These are phyloP conservation scores for Xylota sylvarum DNA, from an alignment of 2,888 invertebrate species.

Conservation along the genomic window DNA sequence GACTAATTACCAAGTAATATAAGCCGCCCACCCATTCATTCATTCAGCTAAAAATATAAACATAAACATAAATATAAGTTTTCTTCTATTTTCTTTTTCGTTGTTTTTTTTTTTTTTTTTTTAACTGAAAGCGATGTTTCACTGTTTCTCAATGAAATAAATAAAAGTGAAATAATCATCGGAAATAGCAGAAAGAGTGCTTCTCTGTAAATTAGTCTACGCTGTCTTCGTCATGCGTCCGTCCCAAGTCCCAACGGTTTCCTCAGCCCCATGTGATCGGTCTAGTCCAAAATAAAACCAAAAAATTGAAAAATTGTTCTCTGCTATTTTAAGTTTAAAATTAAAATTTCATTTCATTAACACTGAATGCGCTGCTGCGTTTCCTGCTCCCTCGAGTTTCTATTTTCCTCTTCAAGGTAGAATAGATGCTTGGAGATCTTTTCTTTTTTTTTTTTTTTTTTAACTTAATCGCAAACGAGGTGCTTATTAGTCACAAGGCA, in stretches of 20 bases:
- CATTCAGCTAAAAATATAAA: slow-evolving; percentile 13
- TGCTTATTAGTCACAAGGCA: slow-evolving; percentile 74
- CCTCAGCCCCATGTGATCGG: slow-evolving; percentile 17
- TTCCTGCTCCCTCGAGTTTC: slow-evolving; percentile 38
- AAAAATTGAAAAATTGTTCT: slow-evolving; percentile 6
- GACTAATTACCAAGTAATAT: neutral
- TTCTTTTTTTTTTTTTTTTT: slow-evolving; percentile 18
- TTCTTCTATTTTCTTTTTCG: neutral
- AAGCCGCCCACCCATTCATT: slow-evolving; percentile 16
- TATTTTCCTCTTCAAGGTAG: slow-evolving; percentile 53
- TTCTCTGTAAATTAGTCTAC: slow-evolving; percentile 3
- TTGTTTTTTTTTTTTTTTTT: neutral
- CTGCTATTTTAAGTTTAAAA: slow-evolving; percentile 44
- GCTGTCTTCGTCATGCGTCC: slow-evolving; percentile 28
- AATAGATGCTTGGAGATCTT: slow-evolving; percentile 20
- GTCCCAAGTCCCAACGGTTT: neutral
- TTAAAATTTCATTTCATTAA: slow-evolving; percentile 59
- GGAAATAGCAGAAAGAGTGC: slow-evolving; percentile 59
- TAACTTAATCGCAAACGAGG: slow-evolving; percentile 70
- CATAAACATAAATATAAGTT: neutral
- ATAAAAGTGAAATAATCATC: slow-evolving; percentile 68
- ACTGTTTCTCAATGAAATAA: slow-evolving; percentile 30
- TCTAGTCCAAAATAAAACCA: slow-evolving; percentile 32
- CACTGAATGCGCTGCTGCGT: slow-evolving; percentile 49
- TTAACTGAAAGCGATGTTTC: slow-evolving; percentile 24